A percentile compares a stretch with the other conserved stretches of the same genome.
Conservation (phyloP, 2,113 vertebrate genomes). For the Corythaeola cristata region DNA sequence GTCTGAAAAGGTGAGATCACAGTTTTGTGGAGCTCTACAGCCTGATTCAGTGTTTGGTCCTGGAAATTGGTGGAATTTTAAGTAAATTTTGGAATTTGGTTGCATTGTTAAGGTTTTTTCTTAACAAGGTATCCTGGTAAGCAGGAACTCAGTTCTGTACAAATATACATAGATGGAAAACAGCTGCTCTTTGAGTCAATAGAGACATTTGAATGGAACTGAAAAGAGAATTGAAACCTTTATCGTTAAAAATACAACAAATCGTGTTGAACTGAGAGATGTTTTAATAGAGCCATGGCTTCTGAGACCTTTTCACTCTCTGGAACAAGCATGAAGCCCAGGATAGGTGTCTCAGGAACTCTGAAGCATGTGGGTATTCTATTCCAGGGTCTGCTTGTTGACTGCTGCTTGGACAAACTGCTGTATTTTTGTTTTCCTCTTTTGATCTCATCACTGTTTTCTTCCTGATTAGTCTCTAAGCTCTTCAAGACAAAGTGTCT, state of each 20-base stretch:
- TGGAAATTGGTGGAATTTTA: background rate
- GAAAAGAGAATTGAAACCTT: background rate
- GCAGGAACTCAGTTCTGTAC: background rate
- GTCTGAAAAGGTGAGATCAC: background rate
- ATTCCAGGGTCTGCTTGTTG: background rate
- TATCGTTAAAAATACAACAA: background rate
- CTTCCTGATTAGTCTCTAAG: background rate
- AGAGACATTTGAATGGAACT: background rate
- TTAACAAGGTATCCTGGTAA: background rate
- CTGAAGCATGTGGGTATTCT: fast-evolving
- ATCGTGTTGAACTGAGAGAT: background rate
- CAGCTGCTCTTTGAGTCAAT: background rate
- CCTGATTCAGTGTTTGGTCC: background rate
- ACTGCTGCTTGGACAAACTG: background rate
- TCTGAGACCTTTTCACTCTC: background rate
- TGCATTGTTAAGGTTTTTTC: background rate
- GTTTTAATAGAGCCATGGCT: background rate
- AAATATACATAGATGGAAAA: background rate
- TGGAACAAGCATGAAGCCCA: background rate
- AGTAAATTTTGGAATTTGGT: background rate
- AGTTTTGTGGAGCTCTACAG: background rate
- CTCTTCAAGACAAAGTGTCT: background rate
- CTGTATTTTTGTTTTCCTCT: background rate
- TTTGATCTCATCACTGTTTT: background rate
- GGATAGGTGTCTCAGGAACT: background rate